These are phyloP conservation scores for Harpagoxenus sublaevis DNA, from an alignment of 2,888 invertebrate genomes.

Conservation along the genomic window DNA sequence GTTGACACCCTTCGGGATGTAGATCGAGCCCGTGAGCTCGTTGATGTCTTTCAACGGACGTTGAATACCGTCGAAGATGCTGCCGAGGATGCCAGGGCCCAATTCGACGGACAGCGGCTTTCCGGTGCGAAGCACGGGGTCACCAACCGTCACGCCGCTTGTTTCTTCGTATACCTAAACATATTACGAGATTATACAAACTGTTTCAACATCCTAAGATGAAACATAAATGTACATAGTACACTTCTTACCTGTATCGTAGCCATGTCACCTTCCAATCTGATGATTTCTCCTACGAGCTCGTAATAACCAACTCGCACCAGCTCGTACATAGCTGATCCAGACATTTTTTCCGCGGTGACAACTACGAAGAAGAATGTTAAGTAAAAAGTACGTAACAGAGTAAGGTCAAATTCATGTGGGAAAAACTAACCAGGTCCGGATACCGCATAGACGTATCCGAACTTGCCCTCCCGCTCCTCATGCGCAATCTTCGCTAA, in stretches of 20 bases:
- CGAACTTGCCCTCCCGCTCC: conserved; percentile 95
- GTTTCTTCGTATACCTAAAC: conserved; percentile 95
- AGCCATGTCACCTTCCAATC: conserved; percentile 99
- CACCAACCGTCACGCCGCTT: conserved; percentile 99
- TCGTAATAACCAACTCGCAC: conserved; percentile 99
- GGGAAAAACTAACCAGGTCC: conserved; percentile 93
- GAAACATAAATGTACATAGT: not conserved
- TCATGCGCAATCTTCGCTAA: conserved; percentile 93
- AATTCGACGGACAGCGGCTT: conserved; percentile 99
- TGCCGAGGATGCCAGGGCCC: conserved; percentile 99
- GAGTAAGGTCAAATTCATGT: conserved; percentile 17
- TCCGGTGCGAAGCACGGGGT: conserved; percentile 99
- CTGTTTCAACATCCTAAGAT: conserved; percentile 11
- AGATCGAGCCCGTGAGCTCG: conserved; percentile 97
- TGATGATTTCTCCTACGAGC: conserved; percentile 99
- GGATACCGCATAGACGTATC: conserved; percentile 98
- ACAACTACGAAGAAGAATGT: conserved; percentile 91
- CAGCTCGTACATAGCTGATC: conserved; percentile 99
- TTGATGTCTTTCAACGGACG: conserved; percentile 98
- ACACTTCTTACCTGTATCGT: conserved; percentile 95
- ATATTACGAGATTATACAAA: not conserved
- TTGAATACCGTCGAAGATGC: conserved; percentile 99
- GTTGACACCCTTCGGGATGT: conserved; percentile 99
- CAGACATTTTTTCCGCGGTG: conserved; percentile 99
- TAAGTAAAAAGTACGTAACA: not conserved